Conservation (phyloP, 2,888 invertebrate genomes). For the Eilema griseolum region DNA sequence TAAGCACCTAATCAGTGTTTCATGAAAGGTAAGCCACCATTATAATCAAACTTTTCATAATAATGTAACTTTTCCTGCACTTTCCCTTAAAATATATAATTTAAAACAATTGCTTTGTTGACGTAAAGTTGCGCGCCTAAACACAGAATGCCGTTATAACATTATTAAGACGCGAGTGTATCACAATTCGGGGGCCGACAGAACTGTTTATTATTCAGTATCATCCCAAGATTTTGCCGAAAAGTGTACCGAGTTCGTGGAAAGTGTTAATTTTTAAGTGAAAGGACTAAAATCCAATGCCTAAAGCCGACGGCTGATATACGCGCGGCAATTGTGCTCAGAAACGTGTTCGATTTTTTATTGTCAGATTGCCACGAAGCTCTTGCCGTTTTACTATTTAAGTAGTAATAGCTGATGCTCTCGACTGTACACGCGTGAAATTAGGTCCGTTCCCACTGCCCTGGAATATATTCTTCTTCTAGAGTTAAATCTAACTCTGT, state of each 20-base stretch:
- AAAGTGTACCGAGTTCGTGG: conserved; percentile 56
- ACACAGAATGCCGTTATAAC: conserved; percentile 61
- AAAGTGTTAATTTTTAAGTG: conserved; percentile 81
- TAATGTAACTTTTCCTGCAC: conserved; percentile 2
- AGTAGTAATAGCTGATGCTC: too few relatives aligned
- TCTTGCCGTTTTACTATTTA: too few relatives aligned
- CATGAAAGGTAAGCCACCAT: neutral
- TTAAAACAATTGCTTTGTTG: conserved; percentile 16
- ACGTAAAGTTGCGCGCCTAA: conserved; percentile 19
- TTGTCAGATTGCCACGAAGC: neutral
- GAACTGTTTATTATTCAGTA: conserved; percentile 74
- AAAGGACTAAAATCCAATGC: conserved; percentile 67
- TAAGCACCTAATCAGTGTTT: neutral
- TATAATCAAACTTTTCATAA: conserved; percentile 19
- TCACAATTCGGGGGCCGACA: conserved; percentile 56
- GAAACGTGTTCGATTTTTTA: neutral
- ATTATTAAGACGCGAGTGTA: conserved; percentile 65
- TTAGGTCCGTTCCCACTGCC: too few relatives aligned
- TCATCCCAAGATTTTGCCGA: conserved; percentile 65
- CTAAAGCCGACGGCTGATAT: conserved; percentile 36
- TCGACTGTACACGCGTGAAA: too few relatives aligned
- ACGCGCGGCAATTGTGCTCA: conserved; percentile 35
- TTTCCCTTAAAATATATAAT: conserved; percentile 20
- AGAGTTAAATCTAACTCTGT: too few relatives aligned
- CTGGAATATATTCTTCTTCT: too few relatives aligned